Conservation (phyloP, 2,113 vertebrate species). For the Oncorhynchus nerka region DNA sequence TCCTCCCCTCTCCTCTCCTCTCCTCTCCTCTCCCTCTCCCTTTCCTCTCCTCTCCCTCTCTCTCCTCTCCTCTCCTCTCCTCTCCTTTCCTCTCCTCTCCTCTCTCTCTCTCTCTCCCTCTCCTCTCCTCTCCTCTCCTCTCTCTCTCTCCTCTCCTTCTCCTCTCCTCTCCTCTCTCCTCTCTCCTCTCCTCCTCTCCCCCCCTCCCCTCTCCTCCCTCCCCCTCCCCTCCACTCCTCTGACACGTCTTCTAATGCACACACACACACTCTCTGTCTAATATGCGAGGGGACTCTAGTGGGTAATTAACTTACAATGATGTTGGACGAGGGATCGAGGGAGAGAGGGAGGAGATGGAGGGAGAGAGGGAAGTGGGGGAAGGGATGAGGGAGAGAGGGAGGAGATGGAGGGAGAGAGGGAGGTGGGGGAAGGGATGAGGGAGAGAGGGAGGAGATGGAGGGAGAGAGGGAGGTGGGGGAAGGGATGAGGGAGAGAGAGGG, state of each 20-base stretch:
- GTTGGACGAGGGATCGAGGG: slow-evolving; percentile 39
- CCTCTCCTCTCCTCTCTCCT: too few relatives aligned
- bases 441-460: neutral
- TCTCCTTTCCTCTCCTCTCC: too few relatives aligned
- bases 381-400: neutral
- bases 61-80: too few relatives aligned
- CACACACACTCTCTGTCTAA: neutral
- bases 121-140: accelerated
- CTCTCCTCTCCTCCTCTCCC: accelerated
- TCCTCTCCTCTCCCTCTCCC: accelerated
- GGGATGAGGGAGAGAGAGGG: neutral
- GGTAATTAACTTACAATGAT: slow-evolving; percentile 55
- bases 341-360: neutral
- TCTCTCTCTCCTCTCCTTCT: accelerated
- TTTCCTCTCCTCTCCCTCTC: too few relatives aligned
- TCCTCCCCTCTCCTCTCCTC: too few relatives aligned
- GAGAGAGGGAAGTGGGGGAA: neutral
- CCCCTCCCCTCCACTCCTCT: neutral
- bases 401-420: neutral
- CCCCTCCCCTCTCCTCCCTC: accelerated
- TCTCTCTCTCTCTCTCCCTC: accelerated
- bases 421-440: neutral
- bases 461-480: too few relatives aligned
- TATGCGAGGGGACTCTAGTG: slow-evolving; percentile 1
- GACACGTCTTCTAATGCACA: slow-evolving; percentile 60